Evolutionary conservation across 1,140 invertebrate species (phyloP), one percentile per base, ranked within the genome.

Genomic region (Pissodes strobi): DNA sequence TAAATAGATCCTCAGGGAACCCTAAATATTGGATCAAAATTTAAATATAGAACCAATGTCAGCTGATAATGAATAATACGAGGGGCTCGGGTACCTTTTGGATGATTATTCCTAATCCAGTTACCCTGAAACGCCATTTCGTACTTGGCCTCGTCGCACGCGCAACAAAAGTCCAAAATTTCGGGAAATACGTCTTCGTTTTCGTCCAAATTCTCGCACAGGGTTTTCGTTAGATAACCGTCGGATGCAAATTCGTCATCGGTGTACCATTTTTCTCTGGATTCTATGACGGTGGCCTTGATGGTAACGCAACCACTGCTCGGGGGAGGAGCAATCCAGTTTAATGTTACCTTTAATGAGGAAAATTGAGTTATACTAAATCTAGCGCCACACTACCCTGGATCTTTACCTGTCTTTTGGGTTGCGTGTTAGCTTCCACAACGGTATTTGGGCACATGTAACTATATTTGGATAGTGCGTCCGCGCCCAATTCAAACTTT

Each of bases 101-200:
- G 96, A 80, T 99, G 98, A 0, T 95, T 99, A 71, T 99, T 92
- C 18, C 93, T 85, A 0, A 95, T 97, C 98, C 97, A 99, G 2
- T 96, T 84, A 0, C 97, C 96, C 81, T 98, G 90, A 77, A 99
- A 99, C 12, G 90, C 93, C 1, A 94, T 84, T 88, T 91, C 93
- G 77, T 95, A 96, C 80, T 95, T 96, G 10, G 94, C 93, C 74
- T 96, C 94, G 68, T 95, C 90, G 73, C 95, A 97, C 25, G 94
- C 92, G 76, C 92, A 94, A 74, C 95, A 97, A 1, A 85, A 82
- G 15, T 85, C 81, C 6, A 92, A 75, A 34, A 93, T 85, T 1
- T 83, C 82, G 6, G 91, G 89, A 62, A 91, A 86, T n/a, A 87
- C 82, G 63, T 88, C 85, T 38, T 84, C 82, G 37, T 87, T 85